Base-by-base conservation (phyloP, 2,888 invertebrate species). In the Apodemia duryi region DNA sequence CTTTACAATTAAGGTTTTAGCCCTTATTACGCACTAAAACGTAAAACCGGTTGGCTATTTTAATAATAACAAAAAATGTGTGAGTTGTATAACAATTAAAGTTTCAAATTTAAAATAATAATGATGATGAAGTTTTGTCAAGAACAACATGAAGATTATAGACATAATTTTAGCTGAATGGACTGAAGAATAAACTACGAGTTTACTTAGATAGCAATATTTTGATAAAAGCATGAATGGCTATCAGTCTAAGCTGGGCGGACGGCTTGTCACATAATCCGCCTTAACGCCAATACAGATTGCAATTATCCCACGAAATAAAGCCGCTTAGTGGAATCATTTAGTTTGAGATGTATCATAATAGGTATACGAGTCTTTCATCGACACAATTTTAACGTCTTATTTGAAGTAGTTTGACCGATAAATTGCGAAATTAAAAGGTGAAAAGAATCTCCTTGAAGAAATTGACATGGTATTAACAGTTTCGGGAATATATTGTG, bases 331-430 rank as follows among this genome's bases (percentile, higher is more conserved):
- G 54, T 11, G 21, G 35, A 62, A 62, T 52, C 28, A 54, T 54
- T 54, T 11, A 29, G 41, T 63, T 41, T 21, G 49, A 49, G n/a
- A 49, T 5, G 38, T 62, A 43, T 29, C n/a, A 49, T 7, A 49
- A 21, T 21, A 21, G 21, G 29, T 32, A 57, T 57, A 32, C 29
- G 13, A 32, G 10, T 57, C 57, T 57, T 57, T 57, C 62, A 64
- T 61, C 66, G 66, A 71, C 73, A 71, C 64, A 63, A 67, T 65
- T 43, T 41, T 63, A 61, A 51, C 49, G 69, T 60, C 70, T 75
- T 78, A 75, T 85, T 84, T 74, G 78, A 67, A 78, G 77, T 75
- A 80, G 54, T 74, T 83, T 83, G 84, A 85, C 84, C 84, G 84
- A 84, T 83, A 85, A 85, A 84, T 85, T 84, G 82, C 38, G 74